A percentile compares a stretch with the other conserved stretches of the same genome.
phyloP scores from a whole-genome alignment of 2,113 vertebrate species.

The Melanerpes aurifrons region DNA sequence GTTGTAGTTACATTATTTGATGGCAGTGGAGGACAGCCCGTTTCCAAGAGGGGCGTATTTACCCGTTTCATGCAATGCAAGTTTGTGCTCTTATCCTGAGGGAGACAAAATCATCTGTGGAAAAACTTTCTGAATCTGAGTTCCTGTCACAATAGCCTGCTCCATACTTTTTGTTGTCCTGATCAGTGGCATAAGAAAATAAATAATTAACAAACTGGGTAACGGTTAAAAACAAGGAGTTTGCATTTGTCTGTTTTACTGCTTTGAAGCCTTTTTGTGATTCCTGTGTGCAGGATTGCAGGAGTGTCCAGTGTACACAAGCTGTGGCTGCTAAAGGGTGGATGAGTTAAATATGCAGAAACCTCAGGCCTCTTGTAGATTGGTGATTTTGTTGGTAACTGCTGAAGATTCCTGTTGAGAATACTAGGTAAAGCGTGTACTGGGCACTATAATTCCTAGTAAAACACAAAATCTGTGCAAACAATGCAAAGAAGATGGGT shows the following conservation, averaged over 20 bases:
- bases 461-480: conserved; percentile 38
- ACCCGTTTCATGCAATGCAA: neutral
- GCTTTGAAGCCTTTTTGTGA: conserved; percentile 13
- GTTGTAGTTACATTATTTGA: neutral
- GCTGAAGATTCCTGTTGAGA: neutral
- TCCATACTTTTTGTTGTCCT: neutral
- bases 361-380: neutral
- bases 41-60: neutral
- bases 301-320: neutral
- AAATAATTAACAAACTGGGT: neutral
- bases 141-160: neutral
- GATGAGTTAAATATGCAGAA: neutral
- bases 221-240: neutral
- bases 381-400: neutral
- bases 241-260: neutral
- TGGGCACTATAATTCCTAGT: neutral
- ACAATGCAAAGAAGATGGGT: neutral
- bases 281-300: neutral
- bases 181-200: neutral
- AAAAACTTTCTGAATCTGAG: neutral
- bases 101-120: neutral
- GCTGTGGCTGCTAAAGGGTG: neutral
- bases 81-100: neutral
- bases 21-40: neutral
- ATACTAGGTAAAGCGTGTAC: neutral